phyloP scores from a whole-genome alignment of 2,888 invertebrate species.

The Limnephilus auricula region DNA sequence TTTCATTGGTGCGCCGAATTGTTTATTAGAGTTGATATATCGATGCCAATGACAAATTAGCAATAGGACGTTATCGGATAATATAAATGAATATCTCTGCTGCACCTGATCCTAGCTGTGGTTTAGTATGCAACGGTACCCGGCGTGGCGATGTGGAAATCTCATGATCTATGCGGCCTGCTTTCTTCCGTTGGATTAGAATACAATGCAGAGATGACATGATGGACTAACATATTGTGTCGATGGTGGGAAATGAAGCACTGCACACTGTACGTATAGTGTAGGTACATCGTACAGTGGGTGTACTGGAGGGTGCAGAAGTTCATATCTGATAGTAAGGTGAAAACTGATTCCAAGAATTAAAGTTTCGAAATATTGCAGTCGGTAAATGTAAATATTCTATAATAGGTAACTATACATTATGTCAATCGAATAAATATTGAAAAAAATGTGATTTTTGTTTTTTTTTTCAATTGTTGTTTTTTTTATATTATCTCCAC shows the following conservation, averaged over 20 bases:
- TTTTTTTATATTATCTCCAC: no score
- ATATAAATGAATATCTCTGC: neutral
- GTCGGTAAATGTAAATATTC: no score
- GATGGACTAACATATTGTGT: constrained; percentile 27
- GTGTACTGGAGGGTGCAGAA: neutral
- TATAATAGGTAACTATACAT: no score
- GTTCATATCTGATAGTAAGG: neutral
- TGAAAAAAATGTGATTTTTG: no score
- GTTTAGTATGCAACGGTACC: neutral
- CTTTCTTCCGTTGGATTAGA: constrained; percentile 20
- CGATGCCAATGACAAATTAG: no score
- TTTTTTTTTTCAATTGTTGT: no score
- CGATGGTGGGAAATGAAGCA: constrained; percentile 14
- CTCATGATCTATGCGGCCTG: constrained; percentile 4
- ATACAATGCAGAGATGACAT: constrained; percentile 27
- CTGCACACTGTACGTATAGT: neutral
- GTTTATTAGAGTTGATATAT: no score
- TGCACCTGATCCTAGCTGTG: neutral
- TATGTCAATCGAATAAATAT: no score
- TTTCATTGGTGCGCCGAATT: no score
- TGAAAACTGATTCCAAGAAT: neutral
- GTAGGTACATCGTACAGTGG: neutral
- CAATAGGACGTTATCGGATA: no score
- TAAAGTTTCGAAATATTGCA: neutral
- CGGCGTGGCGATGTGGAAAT: neutral